Evolutionary conservation across 2,113 vertebrate genomes (phyloP), one percentile per base, ranked within the genome.

Genomic region (Ameiurus melas): DNA sequence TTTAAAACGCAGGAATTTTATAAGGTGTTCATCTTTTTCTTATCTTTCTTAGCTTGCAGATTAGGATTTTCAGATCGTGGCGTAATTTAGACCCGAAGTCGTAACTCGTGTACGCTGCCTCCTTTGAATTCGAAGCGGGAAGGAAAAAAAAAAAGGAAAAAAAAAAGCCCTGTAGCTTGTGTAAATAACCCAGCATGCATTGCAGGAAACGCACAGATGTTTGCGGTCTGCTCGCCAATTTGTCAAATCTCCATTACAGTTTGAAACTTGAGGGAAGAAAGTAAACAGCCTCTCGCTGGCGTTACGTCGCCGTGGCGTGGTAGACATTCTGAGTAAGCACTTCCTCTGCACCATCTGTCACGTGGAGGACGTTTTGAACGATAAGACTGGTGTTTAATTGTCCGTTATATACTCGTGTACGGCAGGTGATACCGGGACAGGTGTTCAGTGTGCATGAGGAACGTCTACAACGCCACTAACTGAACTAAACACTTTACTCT

Each of bases 181-280:
- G 89, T 90, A 84, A 89, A 85, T 92, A 93, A 36, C 80, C 80
- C 80, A 82, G 57, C 80, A 82, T 82, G 80, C 80, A 82, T 82
- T 60, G 80, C 80, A 60, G 57, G 33, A 92, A 84, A 55, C 20
- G 3, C 92, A 93, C 92, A 87, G 73, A 36, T 89, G 6, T 1
- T 55, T 86, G 75, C 0, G 87, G 93, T 90, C 94, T 92, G 91
- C 88, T 86, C 91, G 93, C 88, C 92, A 90, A 92, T 93, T 93
- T 87, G 90, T 84, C 62, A 84, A 84, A 84, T 68, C 60, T 68
- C 25, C 43, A 70, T 84, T 84, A 84, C 55, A 60, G 80, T 82
- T 33, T 82, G 55, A 82, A 82, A 82, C 53, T 82, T 58, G 53
- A 82, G 80, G 78, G 55, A 22, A 12, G 36, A 81, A 68, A 51